A percentile compares a stretch with the other conserved stretches of the same genome.
Conservation (phyloP, 2,797 vertebrate genomes). For the Apogon hyalosoma region DNA sequence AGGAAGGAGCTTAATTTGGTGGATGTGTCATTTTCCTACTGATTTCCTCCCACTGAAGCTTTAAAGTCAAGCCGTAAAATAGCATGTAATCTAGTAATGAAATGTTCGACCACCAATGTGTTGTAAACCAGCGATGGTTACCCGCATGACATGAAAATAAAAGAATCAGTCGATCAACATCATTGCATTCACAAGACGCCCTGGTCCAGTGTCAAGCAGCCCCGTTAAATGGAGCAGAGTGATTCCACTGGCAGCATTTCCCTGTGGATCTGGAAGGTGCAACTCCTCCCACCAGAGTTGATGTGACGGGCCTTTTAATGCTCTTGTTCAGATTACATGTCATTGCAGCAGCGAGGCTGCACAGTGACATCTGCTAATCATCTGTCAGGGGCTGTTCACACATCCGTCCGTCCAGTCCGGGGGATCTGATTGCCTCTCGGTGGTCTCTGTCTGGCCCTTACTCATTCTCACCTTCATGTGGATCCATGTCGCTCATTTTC, state of each 20-base stretch:
- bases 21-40: too few relatives aligned
- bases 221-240: constrained; percentile 30
- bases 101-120: too few relatives aligned
- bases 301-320: constrained; percentile 54
- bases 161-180: too few relatives aligned
- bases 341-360: constrained; percentile 12
- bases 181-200: background rate
- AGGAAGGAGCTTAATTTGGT: too few relatives aligned
- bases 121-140: too few relatives aligned
- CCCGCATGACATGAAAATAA: too few relatives aligned
- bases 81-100: too few relatives aligned
- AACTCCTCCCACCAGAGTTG: background rate
- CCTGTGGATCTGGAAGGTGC: background rate
- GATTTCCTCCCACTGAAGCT: too few relatives aligned
- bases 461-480: constrained; percentile 64
- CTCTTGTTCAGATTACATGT: constrained; percentile 60
- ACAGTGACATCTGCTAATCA: constrained; percentile 65
- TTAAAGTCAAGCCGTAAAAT: too few relatives aligned
- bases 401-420: constrained; percentile 19
- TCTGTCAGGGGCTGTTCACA: constrained; percentile 63
- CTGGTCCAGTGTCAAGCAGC: background rate
- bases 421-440: constrained; percentile 23
- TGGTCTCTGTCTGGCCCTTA: constrained; percentile 11
- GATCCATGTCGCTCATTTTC: constrained; percentile 45
- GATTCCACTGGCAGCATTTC: constrained; percentile 23